These are phyloP conservation scores for Limenitis arthemis DNA, from an alignment of 2,888 invertebrate genomes.

Conservation along the genomic window DNA sequence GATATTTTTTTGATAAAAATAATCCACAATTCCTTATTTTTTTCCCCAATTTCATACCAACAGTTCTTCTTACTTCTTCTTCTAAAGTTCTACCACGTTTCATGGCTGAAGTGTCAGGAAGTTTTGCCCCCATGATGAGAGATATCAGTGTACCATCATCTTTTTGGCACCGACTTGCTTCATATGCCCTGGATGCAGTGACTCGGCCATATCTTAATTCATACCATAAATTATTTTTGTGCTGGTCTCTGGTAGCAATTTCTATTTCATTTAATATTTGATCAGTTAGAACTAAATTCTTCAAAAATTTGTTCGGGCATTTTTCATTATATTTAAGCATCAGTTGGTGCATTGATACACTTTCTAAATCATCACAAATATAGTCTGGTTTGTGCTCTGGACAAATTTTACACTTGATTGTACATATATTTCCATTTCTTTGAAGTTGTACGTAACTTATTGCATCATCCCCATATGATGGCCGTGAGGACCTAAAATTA, in stretches of 20 bases:
- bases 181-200: constrained; percentile 33
- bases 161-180: constrained; percentile 31
- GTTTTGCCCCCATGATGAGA: not conserved
- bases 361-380: no score
- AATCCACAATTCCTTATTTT: constrained; percentile 18
- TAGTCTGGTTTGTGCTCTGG: no score
- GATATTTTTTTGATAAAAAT: constrained; percentile 13
- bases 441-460: constrained; percentile 29
- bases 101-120: not conserved
- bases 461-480: constrained; percentile 31
- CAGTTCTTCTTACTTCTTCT: constrained; percentile 9
- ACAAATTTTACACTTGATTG: constrained; percentile 29
- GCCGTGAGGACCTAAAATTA: no score
- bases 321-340: no score
- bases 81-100: constrained; percentile 6
- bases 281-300: no score
- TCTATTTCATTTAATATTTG: no score
- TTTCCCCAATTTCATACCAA: constrained; percentile 11
- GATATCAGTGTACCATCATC: constrained; percentile 19
- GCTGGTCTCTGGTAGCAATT: constrained; percentile 19
- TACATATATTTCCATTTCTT: constrained; percentile 25
- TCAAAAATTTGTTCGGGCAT: no score
- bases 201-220: constrained; percentile 34
- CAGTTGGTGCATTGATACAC: no score
- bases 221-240: constrained; percentile 27